Evolutionary conservation across 2,113 vertebrate species (phyloP).

Genomic region (Platysternon megacephalum): DNA sequence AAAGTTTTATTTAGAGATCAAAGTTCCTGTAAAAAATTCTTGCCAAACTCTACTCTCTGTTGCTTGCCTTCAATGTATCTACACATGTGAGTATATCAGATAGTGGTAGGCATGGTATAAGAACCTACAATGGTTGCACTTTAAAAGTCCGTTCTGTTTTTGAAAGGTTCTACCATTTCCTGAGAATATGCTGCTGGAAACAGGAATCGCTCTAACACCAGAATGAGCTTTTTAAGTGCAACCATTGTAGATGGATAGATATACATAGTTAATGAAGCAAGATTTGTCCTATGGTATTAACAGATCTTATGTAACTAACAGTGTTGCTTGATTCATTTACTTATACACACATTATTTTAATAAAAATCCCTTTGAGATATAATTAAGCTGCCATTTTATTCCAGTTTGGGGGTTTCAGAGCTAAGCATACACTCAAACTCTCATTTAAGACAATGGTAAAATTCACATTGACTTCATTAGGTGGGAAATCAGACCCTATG

Average conservation of each 20-base stretch:
- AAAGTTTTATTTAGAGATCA: conserved; percentile 18
- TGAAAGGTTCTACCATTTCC: background rate
- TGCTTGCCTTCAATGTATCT: conserved; percentile 17
- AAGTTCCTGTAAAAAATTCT: conserved; percentile 46
- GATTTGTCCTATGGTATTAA: background rate
- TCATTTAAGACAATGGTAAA: conserved; percentile 10
- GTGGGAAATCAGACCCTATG: background rate
- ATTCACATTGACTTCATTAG: background rate
- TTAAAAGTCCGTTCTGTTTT: background rate
- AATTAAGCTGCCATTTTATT: background rate
- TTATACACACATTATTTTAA: background rate
- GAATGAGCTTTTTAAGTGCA: conserved; percentile 2
- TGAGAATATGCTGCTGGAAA: background rate
- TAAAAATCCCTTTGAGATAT: background rate
- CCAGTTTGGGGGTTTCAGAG: background rate
- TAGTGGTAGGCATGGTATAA: background rate
- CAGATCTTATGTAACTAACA: background rate
- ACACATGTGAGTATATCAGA: conserved; percentile 43
- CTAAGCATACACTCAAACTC: background rate
- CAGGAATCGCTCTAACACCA: background rate
- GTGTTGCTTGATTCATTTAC: background rate
- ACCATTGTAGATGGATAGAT: background rate
- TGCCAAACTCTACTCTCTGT: background rate
- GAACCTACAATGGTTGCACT: background rate
- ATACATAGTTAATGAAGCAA: background rate